phyloP scores from a whole-genome alignment of 2,797 vertebrate genomes.

The Hyperoplus immaculatus region DNA sequence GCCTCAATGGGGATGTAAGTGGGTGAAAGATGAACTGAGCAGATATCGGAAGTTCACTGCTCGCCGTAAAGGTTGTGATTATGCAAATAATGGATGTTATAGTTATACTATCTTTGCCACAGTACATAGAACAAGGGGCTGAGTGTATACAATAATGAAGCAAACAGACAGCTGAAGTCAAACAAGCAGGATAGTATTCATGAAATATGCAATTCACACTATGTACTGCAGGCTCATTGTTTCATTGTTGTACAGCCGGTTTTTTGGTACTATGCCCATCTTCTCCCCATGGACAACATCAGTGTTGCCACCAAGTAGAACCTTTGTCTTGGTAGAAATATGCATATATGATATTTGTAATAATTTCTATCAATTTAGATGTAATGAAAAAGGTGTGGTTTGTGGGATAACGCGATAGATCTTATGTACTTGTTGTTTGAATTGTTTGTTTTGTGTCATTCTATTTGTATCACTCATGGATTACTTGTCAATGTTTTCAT shows the following conservation, averaged over 20 bases:
- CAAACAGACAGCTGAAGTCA: background rate
- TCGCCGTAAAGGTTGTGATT: constrained; percentile 7
- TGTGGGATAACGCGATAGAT: no score
- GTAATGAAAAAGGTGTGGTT: no score
- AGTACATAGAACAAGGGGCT: background rate
- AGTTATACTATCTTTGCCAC: constrained; percentile 9
- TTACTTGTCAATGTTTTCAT: no score
- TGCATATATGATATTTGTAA: background rate
- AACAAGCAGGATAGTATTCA: background rate
- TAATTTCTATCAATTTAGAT: no score
- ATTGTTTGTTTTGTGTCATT: no score
- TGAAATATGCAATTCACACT: background rate
- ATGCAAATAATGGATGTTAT: background rate
- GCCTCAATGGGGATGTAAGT: constrained; percentile 51
- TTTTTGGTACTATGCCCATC: no score
- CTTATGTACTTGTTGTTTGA: no score
- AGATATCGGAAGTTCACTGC: constrained; percentile 17
- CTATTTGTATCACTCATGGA: no score
- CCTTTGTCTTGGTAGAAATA: background rate
- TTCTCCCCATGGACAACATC: constrained; percentile 1
- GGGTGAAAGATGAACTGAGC: constrained; percentile 41
- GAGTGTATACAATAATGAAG: background rate
- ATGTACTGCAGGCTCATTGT: background rate
- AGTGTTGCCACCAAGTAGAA: constrained; percentile 1
- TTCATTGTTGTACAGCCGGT: constrained; percentile 3